Evolutionary conservation across 2,888 invertebrate species (phyloP).

Genomic region (Lepidonotus clava): DNA sequence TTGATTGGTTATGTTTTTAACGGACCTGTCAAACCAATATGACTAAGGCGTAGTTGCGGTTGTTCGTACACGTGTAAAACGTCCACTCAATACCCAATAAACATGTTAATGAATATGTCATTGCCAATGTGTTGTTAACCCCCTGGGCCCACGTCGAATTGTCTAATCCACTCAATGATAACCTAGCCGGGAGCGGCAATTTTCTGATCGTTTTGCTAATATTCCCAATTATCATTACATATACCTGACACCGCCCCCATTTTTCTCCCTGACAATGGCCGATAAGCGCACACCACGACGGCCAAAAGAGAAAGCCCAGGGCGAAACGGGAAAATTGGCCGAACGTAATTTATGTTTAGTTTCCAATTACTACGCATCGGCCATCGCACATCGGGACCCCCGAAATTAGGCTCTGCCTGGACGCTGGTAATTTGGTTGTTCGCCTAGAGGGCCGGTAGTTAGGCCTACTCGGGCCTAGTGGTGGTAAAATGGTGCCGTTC

Average conservation of each 20-base stretch:
- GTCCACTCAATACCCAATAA: too few relatives aligned
- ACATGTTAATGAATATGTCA: neutral
- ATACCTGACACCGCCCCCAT: neutral
- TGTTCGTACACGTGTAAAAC: too few relatives aligned
- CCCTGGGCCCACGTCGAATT: neutral
- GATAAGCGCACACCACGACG: neutral
- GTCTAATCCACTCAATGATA: neutral
- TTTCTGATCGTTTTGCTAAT: slow-evolving; percentile 25
- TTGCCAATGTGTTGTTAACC: neutral
- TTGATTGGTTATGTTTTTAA: too few relatives aligned
- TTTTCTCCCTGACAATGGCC: neutral
- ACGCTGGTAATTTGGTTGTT: neutral
- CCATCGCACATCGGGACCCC: neutral
- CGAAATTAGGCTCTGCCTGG: neutral
- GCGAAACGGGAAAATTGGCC: slow-evolving; percentile 20
- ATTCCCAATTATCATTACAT: slow-evolving; percentile 27
- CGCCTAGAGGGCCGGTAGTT: neutral
- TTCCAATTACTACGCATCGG: slow-evolving; percentile 13
- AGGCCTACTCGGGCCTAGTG: neutral
- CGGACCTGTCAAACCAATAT: too few relatives aligned
- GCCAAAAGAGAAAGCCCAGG: neutral
- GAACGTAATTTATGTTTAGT: slow-evolving; percentile 49
- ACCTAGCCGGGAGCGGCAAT: neutral
- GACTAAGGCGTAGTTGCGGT: too few relatives aligned
- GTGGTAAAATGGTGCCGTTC: neutral